Base-by-base conservation (phyloP, 2,888 invertebrate genomes). In the Acrobasis repandana region DNA sequence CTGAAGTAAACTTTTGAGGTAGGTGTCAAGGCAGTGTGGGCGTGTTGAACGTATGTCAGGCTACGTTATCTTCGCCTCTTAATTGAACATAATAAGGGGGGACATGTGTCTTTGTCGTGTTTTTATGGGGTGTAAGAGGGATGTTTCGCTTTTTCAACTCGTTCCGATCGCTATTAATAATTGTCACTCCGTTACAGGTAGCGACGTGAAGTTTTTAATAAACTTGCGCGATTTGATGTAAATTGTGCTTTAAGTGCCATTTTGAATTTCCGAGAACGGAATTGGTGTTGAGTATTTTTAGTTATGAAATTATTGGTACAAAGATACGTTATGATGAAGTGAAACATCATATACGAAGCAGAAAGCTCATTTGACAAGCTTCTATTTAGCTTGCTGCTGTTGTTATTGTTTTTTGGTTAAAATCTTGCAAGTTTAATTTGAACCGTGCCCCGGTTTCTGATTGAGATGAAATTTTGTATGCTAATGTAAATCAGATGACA, bases 31-130 rank as follows among this genome's bases (percentile, higher is more conserved):
- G 64, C 65, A 61, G 28, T 48, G 49, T 82, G 83, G 83, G 68
- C 69, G 65, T 64, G 72, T 81, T 79, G 74, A 72, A 79, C 85
- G 85, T 89, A 89, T 87, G 90, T 88, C 90, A 87, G 83, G 84
- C 82, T 81, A 83, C 80, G 88, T 89, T 91, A 90, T 90, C 90
- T 80, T 84, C 79, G 85, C 79, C 85, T 88, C 90, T 90, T 91
- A 91, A 91, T 91, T 91, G 91, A 90, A 89, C 89, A 91, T 91
- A 90, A 90, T 90, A 89, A 87, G 89, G 85, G 85, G 78, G 84
- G 88, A 88, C 90, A 90, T 90, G 83, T 90, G 89, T 90, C 91
- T 90, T 84, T 87, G 90, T 90, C 91, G 82, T 83, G 86, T 89
- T 89, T 88, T 90, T 90, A 89, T 89, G 86, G 89, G 79, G 84